These are phyloP conservation scores for Platycheirus rosarum DNA, from an alignment of 2,888 invertebrate genomes.

Conservation along the genomic window DNA sequence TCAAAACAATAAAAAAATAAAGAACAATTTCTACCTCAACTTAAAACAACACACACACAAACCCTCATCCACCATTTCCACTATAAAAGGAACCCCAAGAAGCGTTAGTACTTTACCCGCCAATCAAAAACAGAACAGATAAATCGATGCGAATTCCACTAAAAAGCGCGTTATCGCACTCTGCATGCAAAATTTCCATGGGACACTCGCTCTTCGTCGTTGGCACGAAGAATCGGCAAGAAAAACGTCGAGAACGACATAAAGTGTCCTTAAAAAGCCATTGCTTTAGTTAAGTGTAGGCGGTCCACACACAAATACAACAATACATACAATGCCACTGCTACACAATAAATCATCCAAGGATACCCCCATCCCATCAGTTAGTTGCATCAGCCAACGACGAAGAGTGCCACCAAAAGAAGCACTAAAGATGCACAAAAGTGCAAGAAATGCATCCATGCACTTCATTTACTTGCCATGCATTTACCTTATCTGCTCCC, in stretches of 20 bases:
- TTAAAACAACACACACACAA: conserved; percentile 9
- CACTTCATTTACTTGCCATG: conserved; percentile 73
- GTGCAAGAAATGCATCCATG: conserved; percentile 74
- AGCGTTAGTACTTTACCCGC: conserved; percentile 68
- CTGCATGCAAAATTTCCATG: conserved; percentile 62
- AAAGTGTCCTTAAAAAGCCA: conserved; percentile 73
- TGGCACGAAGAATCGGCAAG: conserved; percentile 41
- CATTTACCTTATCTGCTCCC: conserved; percentile 65
- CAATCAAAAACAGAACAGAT: conserved; percentile 72
- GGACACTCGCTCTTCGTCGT: conserved; percentile 13
- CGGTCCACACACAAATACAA: conserved; percentile 57
- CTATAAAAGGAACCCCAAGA: conserved; percentile 47
- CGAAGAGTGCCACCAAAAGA: conserved; percentile 46
- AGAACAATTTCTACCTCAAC: conserved; percentile 31
- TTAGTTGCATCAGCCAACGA: conserved; percentile 48
- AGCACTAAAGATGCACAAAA: conserved; percentile 70
- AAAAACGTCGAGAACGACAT: conserved; percentile 42
- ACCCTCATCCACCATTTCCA: conserved; percentile 12
- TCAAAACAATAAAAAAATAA: conserved; percentile 31
- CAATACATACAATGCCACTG: conserved; percentile 39
- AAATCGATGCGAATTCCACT: conserved; percentile 71
- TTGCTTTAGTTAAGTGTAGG: conserved; percentile 71
- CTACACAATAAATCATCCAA: conserved; percentile 70
- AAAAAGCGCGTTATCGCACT: conserved; percentile 73
- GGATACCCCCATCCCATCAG: conserved; percentile 58